Evolutionary conservation across 2,113 vertebrate species (phyloP).

Genomic region (Pelmatolapia mariae): DNA sequence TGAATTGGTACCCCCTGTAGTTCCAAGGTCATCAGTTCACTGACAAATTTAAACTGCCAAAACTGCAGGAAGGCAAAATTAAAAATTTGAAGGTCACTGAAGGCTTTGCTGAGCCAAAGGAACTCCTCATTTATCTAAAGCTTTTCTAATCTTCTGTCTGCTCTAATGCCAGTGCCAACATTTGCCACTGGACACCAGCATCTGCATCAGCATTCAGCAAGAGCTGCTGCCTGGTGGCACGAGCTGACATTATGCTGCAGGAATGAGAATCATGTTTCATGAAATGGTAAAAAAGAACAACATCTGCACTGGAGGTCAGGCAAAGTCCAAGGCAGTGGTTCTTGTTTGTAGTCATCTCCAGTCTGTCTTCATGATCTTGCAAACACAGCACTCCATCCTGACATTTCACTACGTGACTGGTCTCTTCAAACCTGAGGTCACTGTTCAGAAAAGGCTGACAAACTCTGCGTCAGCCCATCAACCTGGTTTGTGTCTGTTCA

Average conservation of each 20-base stretch:
- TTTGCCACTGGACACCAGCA: neutral
- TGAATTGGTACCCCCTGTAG: neutral
- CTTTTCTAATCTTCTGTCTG: neutral
- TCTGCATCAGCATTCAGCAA: neutral
- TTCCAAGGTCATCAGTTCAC: neutral
- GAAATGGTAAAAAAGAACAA: neutral
- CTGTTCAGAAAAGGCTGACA: neutral
- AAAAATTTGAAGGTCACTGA: neutral
- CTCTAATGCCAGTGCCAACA: neutral
- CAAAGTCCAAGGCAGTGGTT: neutral
- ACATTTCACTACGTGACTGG: neutral
- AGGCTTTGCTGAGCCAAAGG: neutral
- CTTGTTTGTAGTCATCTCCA: neutral
- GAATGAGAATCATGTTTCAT: neutral
- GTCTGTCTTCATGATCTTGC: neutral
- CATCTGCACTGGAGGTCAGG: neutral
- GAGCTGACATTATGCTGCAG: neutral
- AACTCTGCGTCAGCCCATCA: neutral
- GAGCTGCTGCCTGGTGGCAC: neutral
- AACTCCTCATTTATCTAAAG: neutral
- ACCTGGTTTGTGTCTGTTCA: neutral
- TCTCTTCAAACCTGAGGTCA: neutral
- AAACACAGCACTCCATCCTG: neutral
- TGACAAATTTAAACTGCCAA: neutral
- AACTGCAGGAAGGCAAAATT: neutral